Evolutionary conservation across 1,140 invertebrate species (phyloP).

Genomic region (Ptiloglossa arizonensis): DNA sequence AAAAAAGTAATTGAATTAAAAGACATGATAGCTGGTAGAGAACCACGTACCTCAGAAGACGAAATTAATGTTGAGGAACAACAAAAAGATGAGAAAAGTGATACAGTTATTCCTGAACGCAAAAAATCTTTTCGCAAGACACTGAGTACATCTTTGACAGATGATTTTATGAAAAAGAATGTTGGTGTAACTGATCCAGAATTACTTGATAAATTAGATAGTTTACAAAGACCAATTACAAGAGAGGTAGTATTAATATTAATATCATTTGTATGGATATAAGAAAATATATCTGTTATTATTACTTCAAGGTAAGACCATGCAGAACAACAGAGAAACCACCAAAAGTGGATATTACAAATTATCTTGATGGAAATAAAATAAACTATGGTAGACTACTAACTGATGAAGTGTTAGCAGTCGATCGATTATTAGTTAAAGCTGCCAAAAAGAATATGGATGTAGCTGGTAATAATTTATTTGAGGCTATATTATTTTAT

Average conservation of each 20-base stretch:
- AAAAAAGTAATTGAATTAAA: slow-evolving; percentile 88
- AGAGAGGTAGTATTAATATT: slow-evolving; percentile 82
- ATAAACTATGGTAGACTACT: slow-evolving; percentile 91
- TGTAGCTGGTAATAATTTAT: slow-evolving; percentile 86
- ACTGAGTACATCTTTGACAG: slow-evolving; percentile 83
- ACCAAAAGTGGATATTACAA: slow-evolving; percentile 77
- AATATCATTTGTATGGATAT: background rate
- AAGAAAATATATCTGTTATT: background rate
- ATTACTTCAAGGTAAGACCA: slow-evolving; percentile 70
- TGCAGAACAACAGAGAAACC: slow-evolving; percentile 67
- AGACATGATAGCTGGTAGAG: slow-evolving; percentile 85
- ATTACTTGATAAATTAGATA: slow-evolving; percentile 85
- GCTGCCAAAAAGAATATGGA: slow-evolving; percentile 91
- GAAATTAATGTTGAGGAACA: slow-evolving; percentile 77
- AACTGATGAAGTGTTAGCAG: slow-evolving; percentile 91
- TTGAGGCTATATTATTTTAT: background rate
- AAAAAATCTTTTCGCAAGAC: slow-evolving; percentile 87
- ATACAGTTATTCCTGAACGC: slow-evolving; percentile 77
- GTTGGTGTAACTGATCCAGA: slow-evolving; percentile 87
- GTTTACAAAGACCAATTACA: slow-evolving; percentile 84
- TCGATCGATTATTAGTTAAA: slow-evolving; percentile 90
- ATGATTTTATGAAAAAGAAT: slow-evolving; percentile 82
- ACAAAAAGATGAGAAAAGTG: slow-evolving; percentile 75
- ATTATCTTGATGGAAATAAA: slow-evolving; percentile 87
- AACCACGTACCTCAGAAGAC: slow-evolving; percentile 63